Conservation (phyloP, 2,888 invertebrate species). For the Nudaria mundana region DNA sequence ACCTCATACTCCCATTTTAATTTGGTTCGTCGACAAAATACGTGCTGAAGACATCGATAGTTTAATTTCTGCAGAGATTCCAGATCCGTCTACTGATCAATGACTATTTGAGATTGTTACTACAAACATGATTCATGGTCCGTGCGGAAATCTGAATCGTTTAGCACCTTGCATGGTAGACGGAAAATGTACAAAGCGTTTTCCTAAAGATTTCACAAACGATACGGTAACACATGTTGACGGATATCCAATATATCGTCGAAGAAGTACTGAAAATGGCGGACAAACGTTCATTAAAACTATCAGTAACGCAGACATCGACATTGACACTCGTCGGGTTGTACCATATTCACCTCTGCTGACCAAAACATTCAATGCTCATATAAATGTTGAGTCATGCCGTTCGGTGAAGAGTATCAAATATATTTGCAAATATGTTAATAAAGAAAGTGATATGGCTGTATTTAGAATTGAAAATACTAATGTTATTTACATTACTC, state of each 20-base stretch:
- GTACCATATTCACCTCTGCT: conserved; percentile 6
- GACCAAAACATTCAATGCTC: conserved; percentile 19
- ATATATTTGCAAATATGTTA: conserved; percentile 22
- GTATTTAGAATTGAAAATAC: too few relatives aligned
- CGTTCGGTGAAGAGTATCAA: conserved; percentile 12
- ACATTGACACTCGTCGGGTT: conserved; percentile 11
- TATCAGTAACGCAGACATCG: conserved; percentile 7
- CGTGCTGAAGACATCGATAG: conserved; percentile 1
- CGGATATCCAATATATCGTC: conserved; percentile 18
- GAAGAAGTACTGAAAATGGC: conserved; percentile 8
- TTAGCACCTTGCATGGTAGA: conserved; percentile 4
- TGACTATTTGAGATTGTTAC: not conserved
- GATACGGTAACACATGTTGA: conserved; percentile 10
- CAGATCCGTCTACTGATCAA: too few relatives aligned
- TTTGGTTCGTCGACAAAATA: conserved; percentile 1
- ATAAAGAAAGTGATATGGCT: not conserved
- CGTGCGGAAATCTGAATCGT: conserved; percentile 1
- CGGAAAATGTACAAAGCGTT: conserved; percentile 17
- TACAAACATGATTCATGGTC: not conserved
- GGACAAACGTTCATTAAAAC: not conserved
- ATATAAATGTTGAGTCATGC: conserved; percentile 15
- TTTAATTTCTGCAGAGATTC: not conserved
- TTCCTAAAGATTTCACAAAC: not conserved
- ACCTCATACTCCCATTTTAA: not conserved
- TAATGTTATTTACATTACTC: too few relatives aligned